Conservation (phyloP, 1,140 invertebrate genomes). For the Drosophila sproati region DNA sequence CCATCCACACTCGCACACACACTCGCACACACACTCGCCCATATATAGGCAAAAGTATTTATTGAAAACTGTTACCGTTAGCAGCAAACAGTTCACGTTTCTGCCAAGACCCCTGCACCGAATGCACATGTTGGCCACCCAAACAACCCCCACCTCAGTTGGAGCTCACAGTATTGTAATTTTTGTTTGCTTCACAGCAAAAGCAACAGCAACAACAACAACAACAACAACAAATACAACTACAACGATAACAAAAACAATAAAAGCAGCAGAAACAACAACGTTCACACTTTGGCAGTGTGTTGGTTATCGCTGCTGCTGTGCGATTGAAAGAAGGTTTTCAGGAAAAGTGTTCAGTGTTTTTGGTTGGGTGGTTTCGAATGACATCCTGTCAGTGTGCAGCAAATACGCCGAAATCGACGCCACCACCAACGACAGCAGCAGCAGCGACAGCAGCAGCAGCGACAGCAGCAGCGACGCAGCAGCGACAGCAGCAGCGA, state of each 20-base stretch:
- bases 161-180: constrained; percentile 54
- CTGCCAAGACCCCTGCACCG: not conserved
- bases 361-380: constrained; percentile 49
- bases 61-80: constrained; percentile 82
- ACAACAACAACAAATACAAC: not conserved
- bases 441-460: constrained; percentile 25
- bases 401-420: not conserved
- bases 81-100: constrained; percentile 63
- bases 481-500: constrained; percentile 22
- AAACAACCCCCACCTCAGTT: not conserved
- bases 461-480: not conserved
- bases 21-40: constrained; percentile 18
- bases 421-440: constrained; percentile 27
- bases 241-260: constrained; percentile 11
- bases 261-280: constrained; percentile 30
- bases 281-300: constrained; percentile 57
- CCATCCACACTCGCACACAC: constrained; percentile 16
- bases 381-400: constrained; percentile 74
- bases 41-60: constrained; percentile 71
- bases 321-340: constrained; percentile 19
- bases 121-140: constrained; percentile 30
- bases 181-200: constrained; percentile 53
- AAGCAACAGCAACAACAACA: constrained; percentile 21
- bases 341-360: constrained; percentile 5
- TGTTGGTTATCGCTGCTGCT: constrained; percentile 63